Evolutionary conservation across 2,888 invertebrate species (phyloP), one percentile per base, ranked within the genome.

Genomic region (Drosophila setosimentum): DNA sequence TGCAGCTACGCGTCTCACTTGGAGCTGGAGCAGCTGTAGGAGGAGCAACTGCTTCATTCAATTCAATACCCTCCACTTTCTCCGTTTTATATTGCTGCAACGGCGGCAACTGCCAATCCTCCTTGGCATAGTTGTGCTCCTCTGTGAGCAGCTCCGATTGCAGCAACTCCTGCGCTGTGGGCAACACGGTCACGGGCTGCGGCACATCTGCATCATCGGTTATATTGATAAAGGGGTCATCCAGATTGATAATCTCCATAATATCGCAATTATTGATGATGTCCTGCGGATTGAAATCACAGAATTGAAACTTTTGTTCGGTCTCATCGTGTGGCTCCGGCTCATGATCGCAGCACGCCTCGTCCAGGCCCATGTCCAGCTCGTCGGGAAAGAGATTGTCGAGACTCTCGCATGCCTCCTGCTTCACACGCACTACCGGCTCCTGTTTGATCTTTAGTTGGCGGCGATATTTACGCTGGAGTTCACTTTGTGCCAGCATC

Each of bases 251-350:
- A 2, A 93, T 92, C 74, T 93, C 93, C 92, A 93, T 93, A 48
- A 93, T 93, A 78, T 93, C 93, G 80, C 93, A 93, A 66, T 93
- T 93, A 54, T 93, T 92, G 4, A 93, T 92, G 0, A 93, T 93
- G 53, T 92, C 92, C 68, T 92, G 92, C 0, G 91, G 83, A 59
- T 92, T 93, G 3, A 92, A 92, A 68, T 92, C 91, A 27, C 91
- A 91, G 64, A 93, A 91, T 30, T 91, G 90, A 57, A 89, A 92
- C 71, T 93, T 93, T 37, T 92, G 93, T 48, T 93, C 93, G 0
- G 86, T 91, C n/a, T 80, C 89, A 29, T 83, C 80, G 4, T 76
- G 74, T 3, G 76, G 48, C 0, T 79, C 90, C 5, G 82, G 83
- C 13, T 87, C 87, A 0, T 89, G 90, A 32, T 82, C 90, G 37